Evolutionary conservation across 2,113 vertebrate species (phyloP).

Genomic region (Percina caprodes): DNA sequence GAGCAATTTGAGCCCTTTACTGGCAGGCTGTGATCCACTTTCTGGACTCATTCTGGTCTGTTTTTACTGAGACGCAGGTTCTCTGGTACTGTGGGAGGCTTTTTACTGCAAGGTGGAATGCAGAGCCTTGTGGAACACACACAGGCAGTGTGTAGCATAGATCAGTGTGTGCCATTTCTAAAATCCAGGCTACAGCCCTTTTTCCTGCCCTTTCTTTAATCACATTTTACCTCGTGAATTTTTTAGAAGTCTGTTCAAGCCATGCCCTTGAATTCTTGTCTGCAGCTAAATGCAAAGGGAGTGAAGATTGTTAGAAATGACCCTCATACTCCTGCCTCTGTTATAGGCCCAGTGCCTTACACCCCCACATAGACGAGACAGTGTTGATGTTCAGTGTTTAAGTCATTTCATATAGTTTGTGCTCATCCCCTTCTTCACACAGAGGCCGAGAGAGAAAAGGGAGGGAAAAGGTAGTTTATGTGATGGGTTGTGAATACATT

Average conservation of each 20-base stretch:
- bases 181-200: background rate
- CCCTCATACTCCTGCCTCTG: background rate
- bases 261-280: background rate
- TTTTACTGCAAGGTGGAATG: background rate
- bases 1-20: background rate
- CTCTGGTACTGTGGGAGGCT: background rate
- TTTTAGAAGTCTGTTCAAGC: background rate
- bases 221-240: background rate
- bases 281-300: background rate
- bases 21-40: background rate
- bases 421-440: background rate
- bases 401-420: background rate
- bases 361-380: background rate
- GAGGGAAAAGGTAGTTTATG: background rate
- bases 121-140: background rate
- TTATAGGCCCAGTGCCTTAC: background rate
- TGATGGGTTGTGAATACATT: constrained; percentile 5
- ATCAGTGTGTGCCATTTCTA: background rate
- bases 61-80: background rate
- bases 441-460: background rate
- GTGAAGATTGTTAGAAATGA: background rate
- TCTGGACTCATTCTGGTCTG: background rate
- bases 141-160: background rate
- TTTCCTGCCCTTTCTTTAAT: background rate
- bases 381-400: background rate